Evolutionary conservation across 2,888 invertebrate species (phyloP).

Genomic region (Morinoia aosen): DNA sequence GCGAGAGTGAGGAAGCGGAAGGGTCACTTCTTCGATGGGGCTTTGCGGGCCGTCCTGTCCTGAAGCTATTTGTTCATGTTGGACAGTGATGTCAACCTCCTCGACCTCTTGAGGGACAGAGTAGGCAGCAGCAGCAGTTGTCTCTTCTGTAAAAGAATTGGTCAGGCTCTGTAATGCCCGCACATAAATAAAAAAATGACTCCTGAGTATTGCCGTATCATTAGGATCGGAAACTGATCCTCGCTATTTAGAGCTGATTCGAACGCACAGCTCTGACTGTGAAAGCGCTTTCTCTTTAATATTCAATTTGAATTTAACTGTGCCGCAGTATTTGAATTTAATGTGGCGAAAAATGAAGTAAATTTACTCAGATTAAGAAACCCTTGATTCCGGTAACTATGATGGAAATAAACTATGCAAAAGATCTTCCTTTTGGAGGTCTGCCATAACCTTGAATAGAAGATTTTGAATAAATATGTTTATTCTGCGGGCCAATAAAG

Average conservation of each 20-base stretch:
- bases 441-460: no score
- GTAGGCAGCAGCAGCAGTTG: constrained; percentile 14
- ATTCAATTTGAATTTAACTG: background rate
- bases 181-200: background rate
- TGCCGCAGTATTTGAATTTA: background rate
- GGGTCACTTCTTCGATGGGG: constrained; percentile 23
- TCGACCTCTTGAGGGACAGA: background rate
- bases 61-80: background rate
- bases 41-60: background rate
- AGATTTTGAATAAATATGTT: no score
- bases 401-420: background rate
- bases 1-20: background rate
- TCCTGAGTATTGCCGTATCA: background rate
- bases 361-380: background rate
- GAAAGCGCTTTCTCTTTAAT: background rate
- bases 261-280: background rate
- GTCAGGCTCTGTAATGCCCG: background rate
- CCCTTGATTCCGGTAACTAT: background rate
- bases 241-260: background rate
- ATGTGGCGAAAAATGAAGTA: background rate
- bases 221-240: background rate
- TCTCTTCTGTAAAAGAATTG: background rate
- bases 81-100: background rate
- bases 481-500: no score
- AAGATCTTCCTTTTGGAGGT: no score